Conservation (phyloP, 2,888 invertebrate species). For the Ormyrus labotus region DNA sequence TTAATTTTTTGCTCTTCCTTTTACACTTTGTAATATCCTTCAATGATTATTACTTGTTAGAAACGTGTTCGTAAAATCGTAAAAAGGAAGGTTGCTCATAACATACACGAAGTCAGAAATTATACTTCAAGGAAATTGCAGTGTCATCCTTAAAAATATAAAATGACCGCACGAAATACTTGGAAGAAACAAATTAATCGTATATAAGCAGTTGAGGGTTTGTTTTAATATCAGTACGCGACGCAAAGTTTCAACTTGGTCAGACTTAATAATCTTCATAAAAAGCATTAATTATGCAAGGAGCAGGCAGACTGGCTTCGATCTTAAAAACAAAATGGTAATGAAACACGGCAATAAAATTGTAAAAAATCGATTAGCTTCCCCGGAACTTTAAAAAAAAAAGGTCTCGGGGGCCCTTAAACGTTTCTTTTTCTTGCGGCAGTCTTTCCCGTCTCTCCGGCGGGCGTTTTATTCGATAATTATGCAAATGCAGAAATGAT, state of each 20-base stretch:
- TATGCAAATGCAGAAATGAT: slow-evolving; percentile 73
- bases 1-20: not conserved
- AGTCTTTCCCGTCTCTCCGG: slow-evolving; percentile 16
- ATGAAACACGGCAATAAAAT: slow-evolving; percentile 53
- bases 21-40: not conserved
- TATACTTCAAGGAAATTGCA: no score
- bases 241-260: not conserved
- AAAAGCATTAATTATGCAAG: slow-evolving; percentile 40
- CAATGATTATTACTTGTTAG: no score
- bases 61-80: no score
- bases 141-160: no score
- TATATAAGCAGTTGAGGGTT: not conserved
- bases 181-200: not conserved
- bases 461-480: slow-evolving; percentile 76
- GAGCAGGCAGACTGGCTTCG: slow-evolving; percentile 2
- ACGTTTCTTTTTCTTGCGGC: slow-evolving; percentile 48
- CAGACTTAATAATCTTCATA: slow-evolving; percentile 1
- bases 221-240: not conserved
- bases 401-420: slow-evolving; percentile 58
- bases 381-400: slow-evolving; percentile 34
- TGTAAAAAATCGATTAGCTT: slow-evolving; percentile 57
- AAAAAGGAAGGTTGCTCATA: no score
- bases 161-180: not conserved
- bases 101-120: no score
- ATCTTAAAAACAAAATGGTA: slow-evolving; percentile 45